These are phyloP conservation scores for Paracentrotus lividus DNA, from an alignment of 53 echinoderm and acorn worm species.

Conservation along the genomic window DNA sequence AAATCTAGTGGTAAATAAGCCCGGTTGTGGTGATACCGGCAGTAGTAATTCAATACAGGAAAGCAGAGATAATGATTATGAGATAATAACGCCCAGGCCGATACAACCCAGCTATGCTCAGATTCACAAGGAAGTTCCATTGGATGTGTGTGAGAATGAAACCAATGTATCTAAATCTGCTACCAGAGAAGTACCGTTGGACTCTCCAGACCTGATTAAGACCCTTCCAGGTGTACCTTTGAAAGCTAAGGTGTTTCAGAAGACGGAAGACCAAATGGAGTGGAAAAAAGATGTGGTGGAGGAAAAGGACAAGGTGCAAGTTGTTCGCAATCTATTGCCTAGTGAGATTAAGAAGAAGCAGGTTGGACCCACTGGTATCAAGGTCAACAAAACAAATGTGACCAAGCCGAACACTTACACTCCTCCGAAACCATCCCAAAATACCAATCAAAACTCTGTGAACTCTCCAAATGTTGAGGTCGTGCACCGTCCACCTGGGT, in stretches of 20 bases:
- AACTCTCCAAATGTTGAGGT: constrained; percentile 30
- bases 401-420: not conserved
- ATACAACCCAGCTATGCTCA: not conserved
- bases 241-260: constrained; percentile 30
- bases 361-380: constrained; percentile 27
- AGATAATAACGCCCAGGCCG: constrained; percentile 36
- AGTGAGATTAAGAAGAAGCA: constrained; percentile 67
- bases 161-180: not conserved
- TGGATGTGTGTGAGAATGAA: constrained; percentile 32
- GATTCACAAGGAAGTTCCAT: not conserved
- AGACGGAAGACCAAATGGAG: constrained; percentile 52
- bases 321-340: constrained; percentile 37
- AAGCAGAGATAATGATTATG: constrained; percentile 6
- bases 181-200: not conserved
- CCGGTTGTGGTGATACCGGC: constrained; percentile 2
- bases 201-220: constrained; percentile 41
- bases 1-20: not conserved
- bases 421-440: not conserved
- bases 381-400: constrained; percentile 7
- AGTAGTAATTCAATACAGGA: not conserved
- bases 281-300: not conserved
- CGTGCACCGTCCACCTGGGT: constrained; percentile 59
- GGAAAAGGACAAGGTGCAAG: constrained; percentile 44
- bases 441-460: constrained; percentile 18
- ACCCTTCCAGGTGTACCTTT: constrained; percentile 38